Conservation (phyloP, 2,888 invertebrate genomes). For the Drosophila monieri region DNA sequence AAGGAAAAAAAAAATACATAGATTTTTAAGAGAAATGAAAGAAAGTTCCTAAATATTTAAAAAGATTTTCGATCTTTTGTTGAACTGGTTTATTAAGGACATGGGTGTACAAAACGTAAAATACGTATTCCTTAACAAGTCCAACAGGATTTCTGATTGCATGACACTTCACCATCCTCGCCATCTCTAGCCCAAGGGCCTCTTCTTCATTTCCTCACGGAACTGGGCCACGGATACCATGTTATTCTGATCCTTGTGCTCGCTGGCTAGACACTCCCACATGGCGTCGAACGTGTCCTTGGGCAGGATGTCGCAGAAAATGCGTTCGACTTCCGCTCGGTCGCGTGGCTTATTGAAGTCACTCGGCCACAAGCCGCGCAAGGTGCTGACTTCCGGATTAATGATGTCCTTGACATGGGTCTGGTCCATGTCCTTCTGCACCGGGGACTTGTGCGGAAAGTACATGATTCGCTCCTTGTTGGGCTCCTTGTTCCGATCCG, state of each 20-base stretch:
- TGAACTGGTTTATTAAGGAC: neutral
- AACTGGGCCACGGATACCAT: slow-evolving; percentile 46
- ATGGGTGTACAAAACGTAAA: neutral
- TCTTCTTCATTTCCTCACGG: slow-evolving; percentile 45
- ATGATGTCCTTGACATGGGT: slow-evolving; percentile 17
- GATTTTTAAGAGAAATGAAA: neutral
- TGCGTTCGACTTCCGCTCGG: slow-evolving; percentile 16
- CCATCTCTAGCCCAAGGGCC: neutral
- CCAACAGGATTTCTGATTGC: neutral
- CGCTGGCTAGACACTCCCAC: slow-evolving; percentile 9
- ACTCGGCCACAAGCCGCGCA: slow-evolving; percentile 18
- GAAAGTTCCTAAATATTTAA: neutral
- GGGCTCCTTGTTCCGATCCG: slow-evolving; percentile 9
- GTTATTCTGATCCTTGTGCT: neutral
- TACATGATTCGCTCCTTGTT: neutral
- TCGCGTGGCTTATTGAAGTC: slow-evolving; percentile 2
- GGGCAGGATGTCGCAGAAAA: slow-evolving; percentile 6
- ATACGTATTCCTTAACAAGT: neutral
- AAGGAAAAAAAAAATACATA: neutral
- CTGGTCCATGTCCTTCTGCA: slow-evolving; percentile 1
- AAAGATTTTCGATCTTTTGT: neutral
- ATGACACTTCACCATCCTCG: neutral
- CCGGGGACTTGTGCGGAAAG: neutral
- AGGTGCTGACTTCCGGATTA: neutral
- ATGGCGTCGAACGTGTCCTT: slow-evolving; percentile 1